Conservation (phyloP, 2,113 vertebrate species). For the Sigmodon hispidus region DNA sequence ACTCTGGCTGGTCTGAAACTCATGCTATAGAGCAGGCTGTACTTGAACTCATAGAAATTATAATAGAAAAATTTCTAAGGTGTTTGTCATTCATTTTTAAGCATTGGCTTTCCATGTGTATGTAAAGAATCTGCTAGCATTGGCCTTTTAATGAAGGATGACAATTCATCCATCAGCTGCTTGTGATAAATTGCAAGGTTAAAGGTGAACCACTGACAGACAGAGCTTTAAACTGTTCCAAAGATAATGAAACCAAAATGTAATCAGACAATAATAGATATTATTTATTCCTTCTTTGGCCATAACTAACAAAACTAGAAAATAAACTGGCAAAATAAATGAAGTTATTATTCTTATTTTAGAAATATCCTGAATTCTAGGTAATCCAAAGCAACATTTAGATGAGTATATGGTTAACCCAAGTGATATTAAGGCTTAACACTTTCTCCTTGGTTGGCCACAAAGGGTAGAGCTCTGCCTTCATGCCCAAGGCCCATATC, state of each 20-base stretch:
- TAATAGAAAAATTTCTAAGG: neutral
- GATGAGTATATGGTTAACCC: neutral
- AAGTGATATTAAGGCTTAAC: neutral
- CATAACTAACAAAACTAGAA: neutral
- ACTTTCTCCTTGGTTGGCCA: neutral
- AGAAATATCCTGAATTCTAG: neutral
- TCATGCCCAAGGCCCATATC: neutral
- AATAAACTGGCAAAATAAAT: neutral
- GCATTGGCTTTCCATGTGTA: neutral
- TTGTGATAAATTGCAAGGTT: neutral
- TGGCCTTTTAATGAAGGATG: neutral
- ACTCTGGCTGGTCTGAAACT: neutral
- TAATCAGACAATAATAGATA: neutral
- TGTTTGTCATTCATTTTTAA: neutral
- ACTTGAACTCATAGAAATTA: neutral
- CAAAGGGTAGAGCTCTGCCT: neutral
- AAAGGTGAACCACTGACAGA: neutral
- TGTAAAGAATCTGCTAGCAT: neutral
- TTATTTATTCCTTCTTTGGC: neutral
- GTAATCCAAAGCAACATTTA: neutral
- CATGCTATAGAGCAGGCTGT: neutral
- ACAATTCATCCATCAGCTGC: neutral
- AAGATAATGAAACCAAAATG: neutral
- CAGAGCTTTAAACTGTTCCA: neutral
- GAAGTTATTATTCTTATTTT: neutral